A percentile compares a stretch with the other conserved stretches of the same genome.
Conservation (phyloP, 2,888 invertebrate genomes). For the Spilarctia lutea region DNA sequence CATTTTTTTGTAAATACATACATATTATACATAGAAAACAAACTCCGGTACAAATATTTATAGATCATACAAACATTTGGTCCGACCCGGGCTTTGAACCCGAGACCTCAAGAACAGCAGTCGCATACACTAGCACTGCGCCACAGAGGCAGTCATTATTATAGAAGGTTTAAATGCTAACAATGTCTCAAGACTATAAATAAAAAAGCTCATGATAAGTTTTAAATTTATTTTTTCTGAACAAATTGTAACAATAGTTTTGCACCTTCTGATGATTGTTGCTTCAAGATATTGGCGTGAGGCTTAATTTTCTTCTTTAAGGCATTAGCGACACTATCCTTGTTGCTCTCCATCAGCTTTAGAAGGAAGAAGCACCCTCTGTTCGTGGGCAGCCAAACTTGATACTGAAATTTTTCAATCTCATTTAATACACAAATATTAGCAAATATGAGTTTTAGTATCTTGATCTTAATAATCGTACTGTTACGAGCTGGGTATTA, state of each 20-base stretch:
- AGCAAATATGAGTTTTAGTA: not conserved
- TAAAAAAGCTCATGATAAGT: not conserved
- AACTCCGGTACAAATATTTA: no score
- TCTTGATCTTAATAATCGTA: not conserved
- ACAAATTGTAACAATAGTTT: conserved; percentile 87
- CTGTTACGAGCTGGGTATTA: no score
- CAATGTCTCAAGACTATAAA: not conserved
- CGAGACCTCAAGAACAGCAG: no score
- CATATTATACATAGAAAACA: no score
- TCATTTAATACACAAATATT: not conserved
- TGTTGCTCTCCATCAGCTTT: conserved; percentile 88
- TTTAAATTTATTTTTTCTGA: conserved; percentile 67
- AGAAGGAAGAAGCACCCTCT: conserved; percentile 92
- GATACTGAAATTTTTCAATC: conserved; percentile 80
- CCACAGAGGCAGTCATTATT: no score
- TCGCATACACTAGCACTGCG: no score
- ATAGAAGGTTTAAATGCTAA: no score
- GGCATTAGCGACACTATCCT: conserved; percentile 70
- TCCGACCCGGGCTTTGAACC: no score
- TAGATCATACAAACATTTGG: no score
- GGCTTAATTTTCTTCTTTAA: conserved; percentile 83
- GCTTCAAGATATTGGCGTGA: conserved; percentile 77
- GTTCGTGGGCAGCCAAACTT: conserved; percentile 90
- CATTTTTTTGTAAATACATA: no score
- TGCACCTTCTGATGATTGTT: conserved; percentile 87